Conservation (phyloP, 2,888 invertebrate species). For the Choristoneura rosaceana region DNA sequence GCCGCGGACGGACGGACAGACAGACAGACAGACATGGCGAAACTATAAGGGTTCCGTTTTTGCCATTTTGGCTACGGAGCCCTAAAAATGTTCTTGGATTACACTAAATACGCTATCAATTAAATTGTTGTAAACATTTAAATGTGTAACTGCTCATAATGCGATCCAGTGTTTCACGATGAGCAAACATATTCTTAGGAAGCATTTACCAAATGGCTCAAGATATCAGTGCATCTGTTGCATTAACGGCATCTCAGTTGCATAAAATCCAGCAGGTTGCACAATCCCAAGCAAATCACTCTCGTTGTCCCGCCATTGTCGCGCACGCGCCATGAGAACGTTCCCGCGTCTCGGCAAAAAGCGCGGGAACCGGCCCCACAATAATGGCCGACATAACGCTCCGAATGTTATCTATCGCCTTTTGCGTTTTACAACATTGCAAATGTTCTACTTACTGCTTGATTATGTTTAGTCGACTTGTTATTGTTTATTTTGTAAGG, state of each 20-base stretch:
- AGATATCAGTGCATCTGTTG: slow-evolving; percentile 71
- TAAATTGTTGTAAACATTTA: not conserved
- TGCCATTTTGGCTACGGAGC: too few relatives aligned
- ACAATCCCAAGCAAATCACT: slow-evolving; percentile 79
- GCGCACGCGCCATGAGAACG: slow-evolving; percentile 82
- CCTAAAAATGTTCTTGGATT: not conserved
- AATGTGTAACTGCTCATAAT: not conserved
- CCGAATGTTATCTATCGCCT: slow-evolving; percentile 77
- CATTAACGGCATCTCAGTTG: slow-evolving; percentile 79
- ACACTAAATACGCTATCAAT: not conserved
- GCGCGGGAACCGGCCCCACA: slow-evolving; percentile 80
- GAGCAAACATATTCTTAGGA: slow-evolving; percentile 42
- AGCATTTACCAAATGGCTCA: slow-evolving; percentile 60
- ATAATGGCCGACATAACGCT: slow-evolving; percentile 83
- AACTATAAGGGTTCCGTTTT: too few relatives aligned
- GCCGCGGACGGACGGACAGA: too few relatives aligned
- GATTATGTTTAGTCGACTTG: slow-evolving; percentile 36
- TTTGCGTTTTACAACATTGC: slow-evolving; percentile 69
- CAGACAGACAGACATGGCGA: too few relatives aligned
- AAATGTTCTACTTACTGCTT: slow-evolving; percentile 70
- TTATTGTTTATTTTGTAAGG: slow-evolving; percentile 35
- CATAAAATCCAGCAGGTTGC: slow-evolving; percentile 74
- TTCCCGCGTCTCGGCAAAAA: slow-evolving; percentile 83
- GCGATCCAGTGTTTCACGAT: not conserved
- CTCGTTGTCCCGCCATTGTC: slow-evolving; percentile 80